Evolutionary conservation across 2,888 invertebrate genomes (phyloP).

Genomic region (Leucophora obtusa): DNA sequence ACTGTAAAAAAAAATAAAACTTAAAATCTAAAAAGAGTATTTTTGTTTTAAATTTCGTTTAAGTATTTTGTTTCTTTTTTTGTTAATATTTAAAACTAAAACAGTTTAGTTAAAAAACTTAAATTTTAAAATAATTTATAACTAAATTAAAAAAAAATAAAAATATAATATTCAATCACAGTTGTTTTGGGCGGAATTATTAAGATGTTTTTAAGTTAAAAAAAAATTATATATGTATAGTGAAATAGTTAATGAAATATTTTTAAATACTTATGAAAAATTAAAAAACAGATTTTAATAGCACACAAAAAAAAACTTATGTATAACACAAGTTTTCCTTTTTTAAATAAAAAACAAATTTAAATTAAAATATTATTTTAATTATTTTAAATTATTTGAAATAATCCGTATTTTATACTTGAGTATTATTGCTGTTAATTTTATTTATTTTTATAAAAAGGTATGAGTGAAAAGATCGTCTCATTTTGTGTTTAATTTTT

Average conservation of each 20-base stretch:
- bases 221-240: constrained; percentile 28
- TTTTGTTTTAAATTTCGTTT: constrained; percentile 11
- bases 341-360: constrained; percentile 43
- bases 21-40: constrained; percentile 51
- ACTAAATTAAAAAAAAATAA: constrained; percentile 62
- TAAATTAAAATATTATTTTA: constrained; percentile 51
- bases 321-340: constrained; percentile 66
- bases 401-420: constrained; percentile 76
- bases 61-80: neutral
- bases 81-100: constrained; percentile 50
- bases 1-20: constrained; percentile 26
- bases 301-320: constrained; percentile 59
- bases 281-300: constrained; percentile 41
- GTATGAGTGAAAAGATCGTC: constrained; percentile 47
- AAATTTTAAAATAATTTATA: constrained; percentile 59
- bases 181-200: constrained; percentile 77
- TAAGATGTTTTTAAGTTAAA: constrained; percentile 63
- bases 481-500: constrained; percentile 59
- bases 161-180: constrained; percentile 73
- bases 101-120: neutral
- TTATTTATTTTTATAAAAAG: constrained; percentile 47
- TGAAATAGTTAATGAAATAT: neutral
- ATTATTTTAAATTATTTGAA: constrained; percentile 67
- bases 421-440: constrained; percentile 73
- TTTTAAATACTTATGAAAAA: constrained; percentile 27